Conservation (phyloP, 2,113 vertebrate species). For the Dinomys branickii region DNA sequence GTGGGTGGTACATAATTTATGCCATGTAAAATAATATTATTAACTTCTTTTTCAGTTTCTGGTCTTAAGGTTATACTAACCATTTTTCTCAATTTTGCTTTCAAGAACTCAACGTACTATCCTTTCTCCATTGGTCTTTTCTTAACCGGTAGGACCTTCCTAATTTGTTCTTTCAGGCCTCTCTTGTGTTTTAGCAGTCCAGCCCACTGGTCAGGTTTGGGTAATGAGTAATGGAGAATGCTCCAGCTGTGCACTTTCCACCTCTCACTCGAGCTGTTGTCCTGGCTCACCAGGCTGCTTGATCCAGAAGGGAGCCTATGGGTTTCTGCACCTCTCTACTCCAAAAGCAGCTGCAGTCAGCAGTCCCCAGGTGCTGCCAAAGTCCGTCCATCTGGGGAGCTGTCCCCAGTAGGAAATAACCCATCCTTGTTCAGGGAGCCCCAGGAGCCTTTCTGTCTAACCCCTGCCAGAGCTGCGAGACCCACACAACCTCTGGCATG, state of each 20-base stretch:
- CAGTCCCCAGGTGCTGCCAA: not conserved
- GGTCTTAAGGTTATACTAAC: not conserved
- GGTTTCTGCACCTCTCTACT: not conserved
- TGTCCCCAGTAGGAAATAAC: not conserved
- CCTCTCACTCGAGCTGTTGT: not conserved
- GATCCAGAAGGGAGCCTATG: not conserved
- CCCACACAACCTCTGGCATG: accelerated
- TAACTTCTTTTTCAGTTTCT: not conserved
- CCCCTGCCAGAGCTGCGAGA: not conserved
- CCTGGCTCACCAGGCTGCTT: not conserved
- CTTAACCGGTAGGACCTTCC: not conserved
- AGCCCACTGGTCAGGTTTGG: not conserved
- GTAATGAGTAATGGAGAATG: not conserved
- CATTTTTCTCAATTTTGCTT: slow-evolving; percentile 32
- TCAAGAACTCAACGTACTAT: not conserved
- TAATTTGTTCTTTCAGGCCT: not conserved
- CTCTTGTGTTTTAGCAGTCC: not conserved
- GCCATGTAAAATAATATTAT: not conserved
- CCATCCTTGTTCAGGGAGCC: not conserved
- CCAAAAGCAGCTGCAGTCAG: not conserved
- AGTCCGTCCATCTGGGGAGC: not conserved
- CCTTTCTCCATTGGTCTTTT: not conserved
- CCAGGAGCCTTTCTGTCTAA: not conserved
- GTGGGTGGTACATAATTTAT: not conserved
- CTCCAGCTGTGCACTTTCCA: not conserved